Percentiles rank a stretch among this genome's conserved stretches.
phyloP scores from a whole-genome alignment of 2,797 vertebrate species.

The Columba guinea region DNA sequence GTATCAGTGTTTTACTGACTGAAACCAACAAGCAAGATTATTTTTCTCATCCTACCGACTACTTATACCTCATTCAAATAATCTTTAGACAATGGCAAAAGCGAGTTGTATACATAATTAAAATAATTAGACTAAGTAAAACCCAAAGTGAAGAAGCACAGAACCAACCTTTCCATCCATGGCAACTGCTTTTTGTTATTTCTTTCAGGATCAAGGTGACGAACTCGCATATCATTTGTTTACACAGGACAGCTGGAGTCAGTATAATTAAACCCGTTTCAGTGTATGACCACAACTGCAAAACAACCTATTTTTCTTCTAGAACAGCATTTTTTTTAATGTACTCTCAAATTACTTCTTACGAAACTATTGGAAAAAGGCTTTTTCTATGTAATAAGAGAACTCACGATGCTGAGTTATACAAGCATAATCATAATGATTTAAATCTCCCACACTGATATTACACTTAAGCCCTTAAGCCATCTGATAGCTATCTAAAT shows the following conservation, averaged over 20 bases:
- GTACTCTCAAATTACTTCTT: conserved; percentile 22
- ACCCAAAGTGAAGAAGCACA: neutral
- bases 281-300: neutral
- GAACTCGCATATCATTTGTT: neutral
- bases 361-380: conserved; percentile 27
- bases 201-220: neutral
- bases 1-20: neutral
- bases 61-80: neutral
- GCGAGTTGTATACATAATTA: fast-evolving
- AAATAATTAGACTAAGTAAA: neutral
- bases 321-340: neutral
- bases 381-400: conserved; percentile 43
- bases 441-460: neutral
- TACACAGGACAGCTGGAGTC: neutral
- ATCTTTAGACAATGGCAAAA: neutral
- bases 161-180: neutral
- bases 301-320: neutral
- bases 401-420: conserved; percentile 1
- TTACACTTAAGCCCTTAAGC: conserved; percentile 49
- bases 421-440: conserved; percentile 11
- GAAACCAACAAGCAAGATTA: neutral
- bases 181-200: neutral
- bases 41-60: neutral
- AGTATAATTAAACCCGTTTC: conserved; percentile 1
- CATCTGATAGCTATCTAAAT: neutral